A percentile compares a stretch with the other conserved stretches of the same genome.
Conservation (phyloP, 1,140 invertebrate genomes). For the Calephelis nemesis region DNA sequence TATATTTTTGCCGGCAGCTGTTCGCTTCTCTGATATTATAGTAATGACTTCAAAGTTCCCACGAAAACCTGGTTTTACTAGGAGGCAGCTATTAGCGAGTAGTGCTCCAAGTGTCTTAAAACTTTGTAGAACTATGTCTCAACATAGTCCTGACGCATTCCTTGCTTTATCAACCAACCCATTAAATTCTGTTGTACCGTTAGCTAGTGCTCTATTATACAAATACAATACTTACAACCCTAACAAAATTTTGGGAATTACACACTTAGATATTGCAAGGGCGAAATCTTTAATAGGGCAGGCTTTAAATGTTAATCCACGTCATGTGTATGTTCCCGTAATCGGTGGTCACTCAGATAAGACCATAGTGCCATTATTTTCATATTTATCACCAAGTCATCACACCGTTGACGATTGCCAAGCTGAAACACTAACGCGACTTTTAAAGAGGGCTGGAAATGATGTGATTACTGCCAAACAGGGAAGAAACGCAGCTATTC, state of each 20-base stretch:
- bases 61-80: slow-evolving; percentile 34
- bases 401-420: slow-evolving; percentile 36
- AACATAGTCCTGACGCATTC: slow-evolving; percentile 45
- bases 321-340: slow-evolving; percentile 41
- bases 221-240: slow-evolving; percentile 48
- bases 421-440: slow-evolving; percentile 46
- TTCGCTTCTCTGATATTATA: slow-evolving; percentile 42
- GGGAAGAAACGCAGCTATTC: slow-evolving; percentile 39
- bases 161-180: slow-evolving; percentile 51
- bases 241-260: slow-evolving; percentile 53
- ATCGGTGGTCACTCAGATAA: slow-evolving; percentile 55
- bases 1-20: slow-evolving; percentile 31
- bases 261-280: slow-evolving; percentile 49
- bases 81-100: slow-evolving; percentile 45
- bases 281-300: slow-evolving; percentile 36
- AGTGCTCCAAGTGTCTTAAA: slow-evolving; percentile 46
- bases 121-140: slow-evolving; percentile 39
- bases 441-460: slow-evolving; percentile 46
- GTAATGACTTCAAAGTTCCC: slow-evolving; percentile 42
- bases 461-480: slow-evolving; percentile 47
- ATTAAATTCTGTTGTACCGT: slow-evolving; percentile 57
- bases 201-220: slow-evolving; percentile 45
- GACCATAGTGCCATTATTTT: slow-evolving; percentile 54
- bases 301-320: slow-evolving; percentile 39
- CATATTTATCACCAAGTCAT: slow-evolving; percentile 41